Percentiles rank a stretch among this genome's conserved stretches.
These are phyloP conservation scores for Amia ocellicauda DNA, from an alignment of 2,113 vertebrate genomes.

Conservation along the genomic window DNA sequence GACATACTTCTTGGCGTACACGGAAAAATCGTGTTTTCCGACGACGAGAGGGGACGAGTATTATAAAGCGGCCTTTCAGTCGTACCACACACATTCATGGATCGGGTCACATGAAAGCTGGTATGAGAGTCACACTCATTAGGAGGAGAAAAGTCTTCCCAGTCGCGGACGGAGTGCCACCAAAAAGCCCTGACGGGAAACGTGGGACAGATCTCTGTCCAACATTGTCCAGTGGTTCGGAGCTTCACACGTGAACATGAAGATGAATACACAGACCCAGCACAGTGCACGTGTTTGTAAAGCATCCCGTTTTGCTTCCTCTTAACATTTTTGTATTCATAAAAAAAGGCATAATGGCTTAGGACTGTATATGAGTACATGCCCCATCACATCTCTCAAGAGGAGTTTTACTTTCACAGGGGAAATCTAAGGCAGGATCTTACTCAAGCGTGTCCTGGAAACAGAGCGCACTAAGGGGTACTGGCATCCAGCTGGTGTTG, in stretches of 20 bases:
- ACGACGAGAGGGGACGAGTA: background rate
- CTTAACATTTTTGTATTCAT: no score
- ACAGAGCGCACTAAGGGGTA: background rate
- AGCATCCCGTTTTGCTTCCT: no score
- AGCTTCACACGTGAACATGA: background rate
- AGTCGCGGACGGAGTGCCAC: background rate
- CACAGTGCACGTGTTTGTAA: no score
- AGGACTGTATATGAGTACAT: no score
- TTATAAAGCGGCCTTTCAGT: conserved; percentile 34
- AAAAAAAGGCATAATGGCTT: no score
- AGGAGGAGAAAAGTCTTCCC: conserved; percentile 19
- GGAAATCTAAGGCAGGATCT: no score
- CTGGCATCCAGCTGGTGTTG: background rate
- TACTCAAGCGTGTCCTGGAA: background rate
- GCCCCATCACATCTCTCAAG: no score
- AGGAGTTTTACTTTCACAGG: no score
- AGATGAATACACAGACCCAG: no score
- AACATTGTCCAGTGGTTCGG: background rate
- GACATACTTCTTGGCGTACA: conserved; percentile 19
- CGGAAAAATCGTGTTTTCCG: conserved; percentile 36
- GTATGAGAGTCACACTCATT: conserved; percentile 19
- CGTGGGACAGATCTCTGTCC: background rate
- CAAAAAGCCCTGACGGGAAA: conserved; percentile 23
- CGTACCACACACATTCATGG: conserved; percentile 28
- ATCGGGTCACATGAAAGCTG: conserved; percentile 30